These are phyloP conservation scores for Apostichopus californicus DNA, from an alignment of 35 echinoderm and acorn worm species.

Conservation along the genomic window DNA sequence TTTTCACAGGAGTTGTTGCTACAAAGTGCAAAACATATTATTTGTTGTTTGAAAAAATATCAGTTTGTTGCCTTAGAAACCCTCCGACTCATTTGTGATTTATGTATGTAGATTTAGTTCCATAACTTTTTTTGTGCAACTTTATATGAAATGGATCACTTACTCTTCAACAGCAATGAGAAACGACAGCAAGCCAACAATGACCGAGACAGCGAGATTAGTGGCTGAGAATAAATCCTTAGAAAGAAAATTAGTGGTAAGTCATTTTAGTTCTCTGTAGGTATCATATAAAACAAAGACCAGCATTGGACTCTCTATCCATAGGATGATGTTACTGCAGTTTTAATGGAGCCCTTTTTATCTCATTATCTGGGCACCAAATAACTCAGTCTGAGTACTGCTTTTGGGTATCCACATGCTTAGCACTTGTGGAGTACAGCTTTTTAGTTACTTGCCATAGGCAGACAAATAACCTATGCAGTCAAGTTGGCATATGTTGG, in stretches of 20 bases:
- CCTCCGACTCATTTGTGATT: no score
- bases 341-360: constrained; percentile 6
- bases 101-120: no score
- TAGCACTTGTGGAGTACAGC: not conserved
- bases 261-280: not conserved
- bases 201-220: constrained; percentile 67
- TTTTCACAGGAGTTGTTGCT: no score
- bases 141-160: no score
- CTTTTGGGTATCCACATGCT: constrained; percentile 3
- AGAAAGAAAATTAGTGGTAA: constrained; percentile 78
- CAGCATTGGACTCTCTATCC: no score
- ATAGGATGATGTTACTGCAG: not conserved
- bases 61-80: no score
- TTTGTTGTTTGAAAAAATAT: no score
- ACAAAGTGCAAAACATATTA: no score
- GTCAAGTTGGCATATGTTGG: no score
- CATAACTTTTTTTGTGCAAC: no score
- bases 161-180: constrained; percentile 54
- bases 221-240: constrained; percentile 72
- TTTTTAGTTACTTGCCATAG: not conserved
- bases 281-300: no score
- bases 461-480: no score
- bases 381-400: constrained; percentile 16
- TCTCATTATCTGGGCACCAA: not conserved
- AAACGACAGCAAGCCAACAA: constrained; percentile 66